Base-by-base conservation (phyloP, 2,888 invertebrate species). In the Acanthosepion esculentum region DNA sequence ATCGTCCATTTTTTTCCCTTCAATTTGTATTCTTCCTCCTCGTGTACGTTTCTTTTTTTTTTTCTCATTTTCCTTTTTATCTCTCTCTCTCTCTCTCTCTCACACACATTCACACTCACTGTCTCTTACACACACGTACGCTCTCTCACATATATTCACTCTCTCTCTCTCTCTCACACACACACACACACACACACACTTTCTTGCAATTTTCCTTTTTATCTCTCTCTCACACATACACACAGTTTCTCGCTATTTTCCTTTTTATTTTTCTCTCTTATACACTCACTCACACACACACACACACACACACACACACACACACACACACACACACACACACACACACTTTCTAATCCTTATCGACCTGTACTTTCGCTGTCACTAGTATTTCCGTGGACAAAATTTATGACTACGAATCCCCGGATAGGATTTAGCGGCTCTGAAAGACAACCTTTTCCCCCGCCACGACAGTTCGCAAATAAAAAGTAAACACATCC, bases 381-480 rank as follows among this genome's bases (percentile, higher is more conserved):
- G 78, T 78, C 78, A 33, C 78, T n/a, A n/a, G n/a, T 33, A 33
- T 78, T 78, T 78, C 78, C 78, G 33, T 78, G 33, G 33, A 78
- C n/a, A 78, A 78, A n/a, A 78, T 78, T 78, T 78, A 78, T 78
- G 78, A 78, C 78, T 5, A 78, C 12, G 78, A 78, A 78, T 78
- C 78, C 78, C 15, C n/a, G n/a, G 78, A 78, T n/a, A 78, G n/a
- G 78, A 78, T 78, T 78, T 78, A 78, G n/a, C n/a, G 18, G 33
- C 78, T 15, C 78, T n/a, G 78, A n/a, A 78, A 78, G n/a, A n/a
- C n/a, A n/a, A 15, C 78, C 78, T 10, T n/a, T n/a, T n/a, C n/a
- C 7, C 26, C n/a, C n/a, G 0, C n/a, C n/a, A 2, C 78, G 0
- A 15, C n/a, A 1, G 12, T n/a, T 78, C 0, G 15, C 78, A 33